These are phyloP conservation scores for Meiosimyza decipiens DNA, from an alignment of 2,888 invertebrate species.

Conservation along the genomic window DNA sequence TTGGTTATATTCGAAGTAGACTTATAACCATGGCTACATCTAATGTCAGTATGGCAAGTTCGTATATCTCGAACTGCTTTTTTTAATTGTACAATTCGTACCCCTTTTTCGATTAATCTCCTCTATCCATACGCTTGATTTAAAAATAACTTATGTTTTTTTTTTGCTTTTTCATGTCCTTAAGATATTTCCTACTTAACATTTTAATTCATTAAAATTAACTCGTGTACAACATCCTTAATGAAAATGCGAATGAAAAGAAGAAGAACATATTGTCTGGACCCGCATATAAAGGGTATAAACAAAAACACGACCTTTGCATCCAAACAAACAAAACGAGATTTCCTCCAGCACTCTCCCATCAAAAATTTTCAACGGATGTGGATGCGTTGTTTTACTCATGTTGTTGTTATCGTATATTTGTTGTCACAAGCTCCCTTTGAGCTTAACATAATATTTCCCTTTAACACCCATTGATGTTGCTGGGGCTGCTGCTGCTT, in stretches of 20 bases:
- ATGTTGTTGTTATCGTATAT: no score
- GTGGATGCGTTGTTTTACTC: no score
- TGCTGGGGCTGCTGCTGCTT: background rate
- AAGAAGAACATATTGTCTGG: background rate
- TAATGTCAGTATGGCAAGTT: no score
- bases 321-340: no score
- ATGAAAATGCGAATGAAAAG: background rate
- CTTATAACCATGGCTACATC: no score
- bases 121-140: background rate
- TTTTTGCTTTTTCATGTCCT: constrained; percentile 13
- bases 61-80: no score
- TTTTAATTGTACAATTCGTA: no score
- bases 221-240: constrained; percentile 26
- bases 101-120: background rate
- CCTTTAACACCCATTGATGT: background rate
- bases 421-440: background rate
- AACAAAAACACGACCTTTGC: no score
- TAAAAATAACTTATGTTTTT: background rate
- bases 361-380: no score
- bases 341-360: no score
- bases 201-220: constrained; percentile 44
- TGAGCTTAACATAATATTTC: background rate
- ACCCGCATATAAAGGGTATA: background rate
- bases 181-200: constrained; percentile 34
- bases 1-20: no score